A percentile compares a stretch with the other conserved stretches of the same genome.
Evolutionary conservation across 2,888 invertebrate genomes (phyloP).

Genomic region (Scrobipalpa atriplicella): DNA sequence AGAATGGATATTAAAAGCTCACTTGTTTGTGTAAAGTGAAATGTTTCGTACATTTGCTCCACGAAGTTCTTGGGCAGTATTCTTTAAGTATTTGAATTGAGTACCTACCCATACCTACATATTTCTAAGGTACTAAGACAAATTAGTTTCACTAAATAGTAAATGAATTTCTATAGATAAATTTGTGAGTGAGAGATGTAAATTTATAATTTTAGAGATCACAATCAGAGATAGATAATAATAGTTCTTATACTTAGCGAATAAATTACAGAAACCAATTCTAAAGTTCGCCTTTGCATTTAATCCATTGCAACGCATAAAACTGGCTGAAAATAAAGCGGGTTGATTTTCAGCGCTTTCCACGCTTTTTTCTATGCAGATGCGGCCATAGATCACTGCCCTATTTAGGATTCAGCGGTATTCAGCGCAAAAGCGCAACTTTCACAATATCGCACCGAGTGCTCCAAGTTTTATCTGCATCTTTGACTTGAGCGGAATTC

Average conservation of each 20-base stretch:
- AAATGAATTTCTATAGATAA: too few relatives aligned
- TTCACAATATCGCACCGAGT: slow-evolving; percentile 59
- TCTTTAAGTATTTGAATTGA: too few relatives aligned
- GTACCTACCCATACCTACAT: too few relatives aligned
- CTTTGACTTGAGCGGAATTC: slow-evolving; percentile 52
- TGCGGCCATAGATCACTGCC: slow-evolving; percentile 45
- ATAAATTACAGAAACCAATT: not conserved
- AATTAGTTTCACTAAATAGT: too few relatives aligned
- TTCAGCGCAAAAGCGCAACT: slow-evolving; percentile 50
- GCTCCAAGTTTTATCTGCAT: slow-evolving; percentile 57
- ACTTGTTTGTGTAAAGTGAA: not conserved
- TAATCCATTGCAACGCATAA: slow-evolving; percentile 23
- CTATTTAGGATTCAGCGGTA: slow-evolving; percentile 57
- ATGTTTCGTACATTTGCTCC: too few relatives aligned
- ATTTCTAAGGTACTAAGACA: too few relatives aligned
- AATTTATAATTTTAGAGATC: too few relatives aligned
- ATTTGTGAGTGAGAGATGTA: too few relatives aligned
- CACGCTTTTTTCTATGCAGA: slow-evolving; percentile 38
- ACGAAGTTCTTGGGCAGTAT: too few relatives aligned
- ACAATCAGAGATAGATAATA: too few relatives aligned
- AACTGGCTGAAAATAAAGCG: slow-evolving; percentile 26
- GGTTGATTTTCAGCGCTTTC: slow-evolving; percentile 25
- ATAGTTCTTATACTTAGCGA: not conserved
- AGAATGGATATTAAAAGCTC: not conserved
- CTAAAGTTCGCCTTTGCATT: slow-evolving; percentile 8